Percentiles rank a stretch among this genome's conserved stretches.
phyloP scores from a whole-genome alignment of 2,888 invertebrate species.

The Erebia ligea region DNA sequence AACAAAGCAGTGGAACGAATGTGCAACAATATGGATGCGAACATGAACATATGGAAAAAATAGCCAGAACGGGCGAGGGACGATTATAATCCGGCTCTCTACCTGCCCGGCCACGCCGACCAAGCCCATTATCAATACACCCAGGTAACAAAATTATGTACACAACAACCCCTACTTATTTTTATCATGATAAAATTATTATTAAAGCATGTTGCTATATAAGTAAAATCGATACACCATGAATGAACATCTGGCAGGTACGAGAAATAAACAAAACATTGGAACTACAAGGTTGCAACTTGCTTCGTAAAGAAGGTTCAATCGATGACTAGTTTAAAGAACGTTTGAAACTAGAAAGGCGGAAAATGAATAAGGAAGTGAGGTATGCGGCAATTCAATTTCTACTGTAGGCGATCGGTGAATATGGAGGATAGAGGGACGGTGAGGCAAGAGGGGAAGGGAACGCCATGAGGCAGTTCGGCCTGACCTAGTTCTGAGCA shows the following conservation, averaged over 20 bases:
- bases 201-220: slow-evolving; percentile 49
- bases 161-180: slow-evolving; percentile 43
- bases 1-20: slow-evolving; percentile 9
- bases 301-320: slow-evolving; percentile 19
- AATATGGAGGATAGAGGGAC: slow-evolving; percentile 45
- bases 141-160: slow-evolving; percentile 70
- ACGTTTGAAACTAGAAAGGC: slow-evolving; percentile 42
- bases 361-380: slow-evolving; percentile 51
- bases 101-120: slow-evolving; percentile 60
- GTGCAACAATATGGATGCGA: slow-evolving; percentile 20
- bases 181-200: slow-evolving; percentile 43
- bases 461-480: slow-evolving; percentile 64
- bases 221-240: slow-evolving; percentile 49
- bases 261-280: slow-evolving; percentile 29
- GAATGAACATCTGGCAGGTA: slow-evolving; percentile 54
- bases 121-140: slow-evolving; percentile 58
- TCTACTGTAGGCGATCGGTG: slow-evolving; percentile 49
- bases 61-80: slow-evolving; percentile 47
- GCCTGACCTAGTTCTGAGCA: slow-evolving; percentile 77
- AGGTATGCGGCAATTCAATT: slow-evolving; percentile 46
- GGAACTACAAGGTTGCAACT: slow-evolving; percentile 12
- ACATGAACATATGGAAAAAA: slow-evolving; percentile 26
- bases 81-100: slow-evolving; percentile 68
- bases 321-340: slow-evolving; percentile 23
- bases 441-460: slow-evolving; percentile 54